Conservation (phyloP, 2,888 invertebrate genomes). For the Stenchaetothrips biformis region DNA sequence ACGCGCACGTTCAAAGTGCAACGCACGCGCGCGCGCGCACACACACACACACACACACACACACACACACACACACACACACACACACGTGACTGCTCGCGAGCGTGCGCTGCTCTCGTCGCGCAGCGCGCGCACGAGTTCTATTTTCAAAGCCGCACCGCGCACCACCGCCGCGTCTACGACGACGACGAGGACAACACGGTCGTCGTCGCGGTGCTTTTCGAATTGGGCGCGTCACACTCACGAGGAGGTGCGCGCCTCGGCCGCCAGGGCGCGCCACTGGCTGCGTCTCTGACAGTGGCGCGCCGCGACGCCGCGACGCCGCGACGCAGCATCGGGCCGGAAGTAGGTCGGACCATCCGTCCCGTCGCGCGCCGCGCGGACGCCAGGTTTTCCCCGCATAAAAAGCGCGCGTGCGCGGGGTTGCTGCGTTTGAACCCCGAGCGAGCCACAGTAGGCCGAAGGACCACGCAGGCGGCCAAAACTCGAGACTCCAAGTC, state of each 20-base stretch:
- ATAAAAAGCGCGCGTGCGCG: no score
- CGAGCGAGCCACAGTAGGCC: no score
- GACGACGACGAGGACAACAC: not conserved
- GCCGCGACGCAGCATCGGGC: not conserved
- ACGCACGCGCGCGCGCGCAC: not conserved
- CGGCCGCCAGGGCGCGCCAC: not conserved
- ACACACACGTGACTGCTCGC: no score
- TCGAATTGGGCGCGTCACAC: slow-evolving; percentile 1
- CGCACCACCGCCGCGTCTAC: not conserved
- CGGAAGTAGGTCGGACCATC: not conserved
- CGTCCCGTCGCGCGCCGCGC: no score
- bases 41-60: no score
- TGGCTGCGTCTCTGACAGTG: not conserved
- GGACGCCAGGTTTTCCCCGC: no score
- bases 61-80: no score
- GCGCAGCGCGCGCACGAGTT: not conserved
- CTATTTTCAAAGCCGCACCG: slow-evolving; percentile 1
- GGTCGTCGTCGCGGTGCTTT: not conserved
- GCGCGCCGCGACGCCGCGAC: not conserved
- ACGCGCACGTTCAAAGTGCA: not conserved
- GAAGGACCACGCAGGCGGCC: no score
- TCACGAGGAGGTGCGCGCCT: not conserved
- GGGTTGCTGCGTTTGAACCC: no score
- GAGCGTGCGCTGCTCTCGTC: not conserved
- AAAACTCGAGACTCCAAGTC: no score